Base-by-base conservation (phyloP, 2,888 invertebrate species). In the Antheraea yamamai region DNA sequence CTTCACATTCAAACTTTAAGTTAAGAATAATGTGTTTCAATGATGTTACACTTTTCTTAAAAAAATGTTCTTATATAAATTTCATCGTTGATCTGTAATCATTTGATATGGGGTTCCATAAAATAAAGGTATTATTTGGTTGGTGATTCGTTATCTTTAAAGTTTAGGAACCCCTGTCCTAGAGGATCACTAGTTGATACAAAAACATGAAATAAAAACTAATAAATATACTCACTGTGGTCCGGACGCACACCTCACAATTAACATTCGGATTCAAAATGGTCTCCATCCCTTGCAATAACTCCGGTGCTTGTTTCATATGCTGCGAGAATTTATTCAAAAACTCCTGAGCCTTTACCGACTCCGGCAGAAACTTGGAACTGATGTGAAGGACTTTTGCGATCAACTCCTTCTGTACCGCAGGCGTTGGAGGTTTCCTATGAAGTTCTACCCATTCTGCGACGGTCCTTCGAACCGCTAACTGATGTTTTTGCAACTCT, bases 241-340 rank as follows among this genome's bases (percentile, higher is more conserved):
- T 97, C 81, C 98, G 98, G n/a, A 98, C 98, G 86, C 99, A 99
- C 81, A 98, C 98, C 87, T 98, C 98, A 86, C 99, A 99, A 78
- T 97, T 97, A n/a, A 98, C 98, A 84, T 98, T 98, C 0, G 98
- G 97, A 81, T 97, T 97, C 47, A 98, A 96, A 76, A 99, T 97
- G 2, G 96, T 97, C 90, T 98, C 98, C 97, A 99, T 97, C 73
- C 97, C 97, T 81, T 92, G 92, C 81, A 98, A 89, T 76, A 98
- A 85, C 72, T 95, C 93, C 0, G 95, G 90, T 84, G 98, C 97
- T 81, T 96, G 96, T 77, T 96, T 96, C 95, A 98, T 96, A 88
- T 98, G 97, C 71, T 93, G 92, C 75, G 97, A 98, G 88, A 98
- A 98, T 87, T 97, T 97, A 71, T 96, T 96, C 75, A 98, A 92